Evolutionary conservation across 1,140 invertebrate species (phyloP).

Genomic region (Tenebrio molitor): DNA sequence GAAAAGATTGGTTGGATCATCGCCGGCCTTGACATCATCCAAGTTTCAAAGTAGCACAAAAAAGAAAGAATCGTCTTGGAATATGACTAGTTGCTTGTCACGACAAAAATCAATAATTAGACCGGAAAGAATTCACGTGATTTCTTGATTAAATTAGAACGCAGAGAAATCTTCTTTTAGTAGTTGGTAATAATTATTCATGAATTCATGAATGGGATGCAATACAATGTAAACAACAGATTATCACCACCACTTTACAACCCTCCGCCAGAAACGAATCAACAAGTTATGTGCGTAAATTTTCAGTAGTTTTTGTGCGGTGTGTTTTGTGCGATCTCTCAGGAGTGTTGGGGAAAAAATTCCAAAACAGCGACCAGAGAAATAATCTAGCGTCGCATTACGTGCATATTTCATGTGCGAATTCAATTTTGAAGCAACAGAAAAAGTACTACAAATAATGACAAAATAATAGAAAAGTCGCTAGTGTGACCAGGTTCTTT

Average conservation of each 20-base stretch:
- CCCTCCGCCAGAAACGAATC: constrained; percentile 1
- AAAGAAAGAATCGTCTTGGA: background rate
- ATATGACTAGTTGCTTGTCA: constrained; percentile 7
- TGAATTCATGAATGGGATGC: constrained; percentile 19
- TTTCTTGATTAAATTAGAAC: background rate
- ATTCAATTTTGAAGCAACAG: background rate
- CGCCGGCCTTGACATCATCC: constrained; percentile 8
- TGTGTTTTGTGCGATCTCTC: background rate
- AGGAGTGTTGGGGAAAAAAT: background rate
- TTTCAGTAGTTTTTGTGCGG: background rate
- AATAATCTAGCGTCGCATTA: too few relatives aligned
- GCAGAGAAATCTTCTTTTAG: too few relatives aligned
- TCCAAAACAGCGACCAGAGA: background rate
- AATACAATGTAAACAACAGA: constrained; percentile 26
- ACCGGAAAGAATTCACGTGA: background rate
- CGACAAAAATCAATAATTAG: constrained; percentile 5
- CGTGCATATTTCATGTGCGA: too few relatives aligned
- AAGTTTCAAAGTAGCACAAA: constrained; percentile 1
- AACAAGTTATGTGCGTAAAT: constrained; percentile 31
- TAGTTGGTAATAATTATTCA: too few relatives aligned
- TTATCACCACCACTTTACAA: constrained; percentile 11
- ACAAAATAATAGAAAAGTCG: background rate
- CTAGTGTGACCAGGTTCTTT: background rate
- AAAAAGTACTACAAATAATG: background rate
- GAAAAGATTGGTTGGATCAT: constrained; percentile 12